Evolutionary conservation across 2,888 invertebrate genomes (phyloP), one percentile per base, ranked within the genome.

Genomic region (Cantharis flavilabris): DNA sequence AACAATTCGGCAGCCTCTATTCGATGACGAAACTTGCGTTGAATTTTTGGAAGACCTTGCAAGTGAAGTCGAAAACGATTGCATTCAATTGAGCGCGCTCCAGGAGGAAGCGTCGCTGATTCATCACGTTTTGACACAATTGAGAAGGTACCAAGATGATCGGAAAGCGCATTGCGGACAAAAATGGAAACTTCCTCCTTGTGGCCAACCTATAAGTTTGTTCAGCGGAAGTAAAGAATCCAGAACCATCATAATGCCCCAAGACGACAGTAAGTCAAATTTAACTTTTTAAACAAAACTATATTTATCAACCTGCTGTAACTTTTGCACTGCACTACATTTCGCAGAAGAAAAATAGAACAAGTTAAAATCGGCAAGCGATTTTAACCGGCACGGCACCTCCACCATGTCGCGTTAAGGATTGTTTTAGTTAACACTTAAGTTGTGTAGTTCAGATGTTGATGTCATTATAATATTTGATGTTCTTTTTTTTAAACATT

Each of bases 21-120:
- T 94, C 84, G 93, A 94, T 83, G 95, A 95, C 86, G 90, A 92
- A 16, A 91, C 91, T 33, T 92, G 94, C 20, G 91, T 92, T 83
- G 92, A 92, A 83, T 95, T 95, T 86, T 89, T 96, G 64, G 94
- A 95, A 91, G 95, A 95, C 83, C 87, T 96, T 76, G 92, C 92
- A 23, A 91, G 91, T 49, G 92, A 93, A 84, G 91, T 95, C 70
- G 92, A 94, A 83, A 91, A 92, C 30, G 95, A 95, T 87, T 89
- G 90, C 79, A 87, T 88, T 65, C 88, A 90, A 71, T 91, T 87
- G 84, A 89, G 90, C 30, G 91, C 91, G 64, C 86, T 93, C 26
- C 91, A 92, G 81, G 93, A 93, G 85, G 94, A 94, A 86, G 91
- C 93, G 0, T 91, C 92, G 80, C 89, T 94, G 72, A 92, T 95